These are phyloP conservation scores for Cathartes aura DNA, from an alignment of 2,113 vertebrate species.

Conservation along the genomic window DNA sequence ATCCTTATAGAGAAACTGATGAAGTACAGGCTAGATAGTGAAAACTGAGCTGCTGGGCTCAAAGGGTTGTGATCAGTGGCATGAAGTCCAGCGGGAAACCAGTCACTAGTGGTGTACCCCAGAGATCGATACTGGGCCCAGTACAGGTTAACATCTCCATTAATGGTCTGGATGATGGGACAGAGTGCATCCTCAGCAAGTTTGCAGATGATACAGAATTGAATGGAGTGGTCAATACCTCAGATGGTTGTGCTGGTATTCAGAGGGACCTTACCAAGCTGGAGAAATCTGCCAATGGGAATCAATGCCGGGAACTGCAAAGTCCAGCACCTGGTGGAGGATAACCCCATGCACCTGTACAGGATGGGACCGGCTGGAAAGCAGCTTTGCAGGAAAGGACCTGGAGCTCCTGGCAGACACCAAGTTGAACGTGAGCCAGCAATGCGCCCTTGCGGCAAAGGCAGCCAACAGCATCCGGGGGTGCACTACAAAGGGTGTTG, in stretches of 20 bases:
- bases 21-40: not conserved
- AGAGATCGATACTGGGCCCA: rapidly evolving
- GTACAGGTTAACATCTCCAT: not conserved
- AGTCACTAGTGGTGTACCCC: not conserved
- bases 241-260: not conserved
- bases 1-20: not conserved
- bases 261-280: not conserved
- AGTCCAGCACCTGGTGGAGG: not conserved
- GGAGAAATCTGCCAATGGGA: not conserved
- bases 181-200: not conserved
- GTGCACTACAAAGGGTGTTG: rapidly evolving
- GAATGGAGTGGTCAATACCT: not conserved
- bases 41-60: not conserved
- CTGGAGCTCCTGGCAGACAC: not conserved
- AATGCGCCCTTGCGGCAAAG: not conserved
- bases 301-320: rapidly evolving
- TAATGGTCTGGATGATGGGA: not conserved
- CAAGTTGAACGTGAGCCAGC: not conserved
- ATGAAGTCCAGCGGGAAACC: not conserved
- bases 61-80: not conserved
- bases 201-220: not conserved
- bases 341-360: not conserved
- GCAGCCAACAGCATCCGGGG: not conserved
- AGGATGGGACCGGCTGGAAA: rapidly evolving
- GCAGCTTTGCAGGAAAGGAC: not conserved